Conservation (phyloP, 1,140 invertebrate species). For the Zaprionus davidi region DNA sequence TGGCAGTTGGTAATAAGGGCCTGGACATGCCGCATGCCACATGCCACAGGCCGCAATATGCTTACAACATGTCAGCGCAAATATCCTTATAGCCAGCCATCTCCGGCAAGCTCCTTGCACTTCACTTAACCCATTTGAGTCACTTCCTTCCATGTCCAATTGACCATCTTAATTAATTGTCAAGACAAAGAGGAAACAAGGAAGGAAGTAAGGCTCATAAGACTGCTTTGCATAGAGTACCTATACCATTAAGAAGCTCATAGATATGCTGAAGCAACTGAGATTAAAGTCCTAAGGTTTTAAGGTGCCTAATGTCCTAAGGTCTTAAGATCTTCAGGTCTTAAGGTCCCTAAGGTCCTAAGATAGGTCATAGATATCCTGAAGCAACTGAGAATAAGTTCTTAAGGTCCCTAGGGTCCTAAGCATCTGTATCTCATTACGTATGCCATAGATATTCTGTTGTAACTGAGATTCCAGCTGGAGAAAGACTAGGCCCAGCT, state of each 20-base stretch:
- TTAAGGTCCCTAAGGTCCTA: no score
- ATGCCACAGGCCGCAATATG: conserved; percentile 39
- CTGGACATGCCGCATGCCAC: conserved; percentile 19
- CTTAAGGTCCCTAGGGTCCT: no score
- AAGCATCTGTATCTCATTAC: background rate
- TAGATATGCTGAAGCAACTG: background rate
- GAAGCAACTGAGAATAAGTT: background rate
- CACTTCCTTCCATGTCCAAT: conserved; percentile 29
- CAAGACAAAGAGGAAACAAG: background rate
- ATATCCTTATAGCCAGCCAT: conserved; percentile 55
- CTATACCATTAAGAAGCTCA: background rate
- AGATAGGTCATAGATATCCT: background rate
- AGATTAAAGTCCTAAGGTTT: background rate
- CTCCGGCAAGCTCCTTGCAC: conserved; percentile 63
- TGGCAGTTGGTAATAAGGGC: conserved; percentile 42
- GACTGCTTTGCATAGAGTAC: background rate
- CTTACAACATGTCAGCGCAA: conserved; percentile 63
- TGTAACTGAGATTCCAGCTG: background rate
- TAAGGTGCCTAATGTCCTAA: background rate
- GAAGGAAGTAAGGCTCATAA: background rate
- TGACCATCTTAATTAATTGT: conserved; percentile 71
- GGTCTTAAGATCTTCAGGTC: no score
- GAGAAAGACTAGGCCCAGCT: no score
- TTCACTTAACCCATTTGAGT: conserved; percentile 65
- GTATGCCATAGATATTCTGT: background rate